These are phyloP conservation scores for Sebastes flavidus DNA, from an alignment of 2,797 vertebrate species.

Conservation along the genomic window DNA sequence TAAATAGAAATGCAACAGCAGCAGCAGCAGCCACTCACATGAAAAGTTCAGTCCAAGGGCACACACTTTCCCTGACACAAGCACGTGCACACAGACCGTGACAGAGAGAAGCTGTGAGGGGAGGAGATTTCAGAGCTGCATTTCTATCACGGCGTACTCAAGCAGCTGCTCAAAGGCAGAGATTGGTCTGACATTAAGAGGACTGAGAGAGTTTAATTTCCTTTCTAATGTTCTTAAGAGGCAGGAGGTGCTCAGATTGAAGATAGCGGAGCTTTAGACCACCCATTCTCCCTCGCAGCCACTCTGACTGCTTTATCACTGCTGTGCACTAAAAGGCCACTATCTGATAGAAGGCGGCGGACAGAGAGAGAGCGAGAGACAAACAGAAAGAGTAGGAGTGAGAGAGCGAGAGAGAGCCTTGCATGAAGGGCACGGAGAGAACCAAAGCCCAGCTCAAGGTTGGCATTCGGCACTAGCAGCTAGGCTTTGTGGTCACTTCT, in stretches of 20 bases:
- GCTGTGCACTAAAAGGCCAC: constrained; percentile 72
- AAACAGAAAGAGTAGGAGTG: constrained; percentile 10
- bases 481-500: constrained; percentile 31
- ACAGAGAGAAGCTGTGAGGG: constrained; percentile 34
- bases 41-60: constrained; percentile 44
- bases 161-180: constrained; percentile 56
- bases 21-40: constrained; percentile 8
- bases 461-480: constrained; percentile 49
- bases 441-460: constrained; percentile 52
- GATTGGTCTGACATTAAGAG: constrained; percentile 72
- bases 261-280: constrained; percentile 73
- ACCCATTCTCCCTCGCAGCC: constrained; percentile 56
- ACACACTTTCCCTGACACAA: constrained; percentile 11
- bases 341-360: constrained; percentile 69
- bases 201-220: constrained; percentile 78
- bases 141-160: constrained; percentile 45
- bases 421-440: constrained; percentile 20
- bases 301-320: constrained; percentile 71
- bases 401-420: constrained; percentile 1
- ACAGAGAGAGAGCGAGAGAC: constrained; percentile 25
- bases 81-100: constrained; percentile 30
- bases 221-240: constrained; percentile 80
- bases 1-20: constrained; percentile 6
- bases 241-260: constrained; percentile 76
- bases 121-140: constrained; percentile 39